phyloP scores from a whole-genome alignment of 1,140 invertebrate genomes.

The Hydropsyche tenuis region DNA sequence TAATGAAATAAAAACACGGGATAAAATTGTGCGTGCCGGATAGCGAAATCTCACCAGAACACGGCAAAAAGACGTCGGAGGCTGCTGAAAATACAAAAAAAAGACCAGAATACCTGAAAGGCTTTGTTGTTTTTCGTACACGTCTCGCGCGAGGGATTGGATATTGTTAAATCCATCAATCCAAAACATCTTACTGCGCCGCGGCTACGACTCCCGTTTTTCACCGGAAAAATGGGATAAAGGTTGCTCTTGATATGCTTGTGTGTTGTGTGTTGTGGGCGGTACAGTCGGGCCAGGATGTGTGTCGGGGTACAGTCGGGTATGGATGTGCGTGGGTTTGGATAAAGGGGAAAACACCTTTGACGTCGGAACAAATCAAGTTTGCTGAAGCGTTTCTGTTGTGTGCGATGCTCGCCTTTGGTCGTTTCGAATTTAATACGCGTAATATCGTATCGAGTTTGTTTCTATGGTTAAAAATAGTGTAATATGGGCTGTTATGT shows the following conservation, averaged over 20 bases:
- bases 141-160: neutral
- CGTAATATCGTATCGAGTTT: no score
- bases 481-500: no score
- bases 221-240: neutral
- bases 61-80: no score
- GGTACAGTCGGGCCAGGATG: no score
- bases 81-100: neutral
- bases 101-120: neutral
- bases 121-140: neutral
- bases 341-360: constrained; percentile 42
- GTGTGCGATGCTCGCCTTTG: neutral
- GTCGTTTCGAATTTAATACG: no score
- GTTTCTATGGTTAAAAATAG: no score
- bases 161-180: constrained; percentile 37
- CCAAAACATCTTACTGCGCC: constrained; percentile 15
- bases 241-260: no score
- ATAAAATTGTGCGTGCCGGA: constrained; percentile 8
- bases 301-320: no score
- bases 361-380: constrained; percentile 39
- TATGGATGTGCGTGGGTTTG: no score
- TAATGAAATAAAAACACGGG: constrained; percentile 22
- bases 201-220: constrained; percentile 20
- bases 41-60: neutral
- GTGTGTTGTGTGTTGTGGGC: no score
- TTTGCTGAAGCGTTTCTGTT: constrained; percentile 16